These are phyloP conservation scores for Lagopus muta DNA, from an alignment of 2,113 vertebrate genomes.

Conservation along the genomic window DNA sequence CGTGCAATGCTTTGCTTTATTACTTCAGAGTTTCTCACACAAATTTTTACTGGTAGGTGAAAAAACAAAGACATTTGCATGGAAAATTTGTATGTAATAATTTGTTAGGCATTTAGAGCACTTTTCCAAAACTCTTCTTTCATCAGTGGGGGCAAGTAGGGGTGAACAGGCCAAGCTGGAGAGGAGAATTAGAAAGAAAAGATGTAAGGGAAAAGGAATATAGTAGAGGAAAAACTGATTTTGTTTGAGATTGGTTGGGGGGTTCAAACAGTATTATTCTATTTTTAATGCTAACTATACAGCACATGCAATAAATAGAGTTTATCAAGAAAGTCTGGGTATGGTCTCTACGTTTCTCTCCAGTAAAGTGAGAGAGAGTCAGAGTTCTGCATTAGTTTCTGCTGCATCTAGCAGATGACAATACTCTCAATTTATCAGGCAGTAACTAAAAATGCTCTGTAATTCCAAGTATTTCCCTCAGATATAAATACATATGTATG, in stretches of 20 bases:
- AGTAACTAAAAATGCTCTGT: background rate
- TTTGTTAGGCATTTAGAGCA: background rate
- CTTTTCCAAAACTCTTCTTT: background rate
- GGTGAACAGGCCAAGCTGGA: background rate
- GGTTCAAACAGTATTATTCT: background rate
- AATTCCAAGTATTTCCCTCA: background rate
- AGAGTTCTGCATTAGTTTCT: background rate
- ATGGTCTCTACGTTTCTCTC: background rate
- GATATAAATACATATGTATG: background rate
- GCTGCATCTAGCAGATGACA: background rate
- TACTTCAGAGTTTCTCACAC: background rate
- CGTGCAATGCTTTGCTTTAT: background rate
- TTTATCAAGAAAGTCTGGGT: background rate
- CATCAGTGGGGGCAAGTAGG: background rate
- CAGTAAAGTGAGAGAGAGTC: background rate
- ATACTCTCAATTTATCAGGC: background rate
- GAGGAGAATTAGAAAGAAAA: background rate
- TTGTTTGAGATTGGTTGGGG: background rate
- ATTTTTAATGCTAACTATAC: background rate
- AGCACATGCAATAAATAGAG: background rate
- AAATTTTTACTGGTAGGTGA: background rate
- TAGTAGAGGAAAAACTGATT: background rate
- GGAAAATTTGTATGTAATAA: background rate
- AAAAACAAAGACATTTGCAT: background rate
- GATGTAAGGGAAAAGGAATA: background rate